phyloP scores from a whole-genome alignment of 2,888 invertebrate species.

The Apamea epomidion region DNA sequence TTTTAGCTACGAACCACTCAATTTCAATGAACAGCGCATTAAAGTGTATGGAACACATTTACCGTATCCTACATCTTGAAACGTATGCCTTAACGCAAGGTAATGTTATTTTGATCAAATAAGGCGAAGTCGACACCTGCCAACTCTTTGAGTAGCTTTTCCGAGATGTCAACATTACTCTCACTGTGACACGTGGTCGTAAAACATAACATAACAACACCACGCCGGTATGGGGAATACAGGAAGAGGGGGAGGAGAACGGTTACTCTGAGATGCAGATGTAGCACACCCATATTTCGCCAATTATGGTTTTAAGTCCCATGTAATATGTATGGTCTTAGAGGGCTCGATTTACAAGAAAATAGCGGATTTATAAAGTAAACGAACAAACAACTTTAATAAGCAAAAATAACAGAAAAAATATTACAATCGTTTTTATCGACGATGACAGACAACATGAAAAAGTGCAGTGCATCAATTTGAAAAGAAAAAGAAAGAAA shows the following conservation, averaged over 20 bases:
- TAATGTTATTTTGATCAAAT: slow-evolving; percentile 33
- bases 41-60: slow-evolving; percentile 15
- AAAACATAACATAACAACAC: neutral
- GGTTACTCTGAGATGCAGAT: neutral
- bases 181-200: neutral
- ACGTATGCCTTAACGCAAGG: neutral
- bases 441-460: too few species aligned
- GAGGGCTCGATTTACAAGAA: neutral
- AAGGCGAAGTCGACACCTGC: slow-evolving; percentile 15
- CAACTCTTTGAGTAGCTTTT: slow-evolving; percentile 18
- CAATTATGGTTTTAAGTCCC: neutral
- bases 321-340: neutral
- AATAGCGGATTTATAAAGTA: neutral
- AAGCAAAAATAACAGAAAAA: too few species aligned
- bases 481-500: too few species aligned
- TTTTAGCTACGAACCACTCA: neutral
- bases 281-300: neutral
- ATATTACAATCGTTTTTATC: too few species aligned
- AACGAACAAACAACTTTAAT: neutral
- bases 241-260: neutral
- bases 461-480: too few species aligned
- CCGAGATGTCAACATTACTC: neutral
- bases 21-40: slow-evolving; percentile 9
- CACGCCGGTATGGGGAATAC: too few species aligned
- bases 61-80: slow-evolving; percentile 8